A percentile compares a stretch with the other conserved stretches of the same genome.
phyloP scores from a whole-genome alignment of 2,888 invertebrate genomes.

The Drosophila phalerata region DNA sequence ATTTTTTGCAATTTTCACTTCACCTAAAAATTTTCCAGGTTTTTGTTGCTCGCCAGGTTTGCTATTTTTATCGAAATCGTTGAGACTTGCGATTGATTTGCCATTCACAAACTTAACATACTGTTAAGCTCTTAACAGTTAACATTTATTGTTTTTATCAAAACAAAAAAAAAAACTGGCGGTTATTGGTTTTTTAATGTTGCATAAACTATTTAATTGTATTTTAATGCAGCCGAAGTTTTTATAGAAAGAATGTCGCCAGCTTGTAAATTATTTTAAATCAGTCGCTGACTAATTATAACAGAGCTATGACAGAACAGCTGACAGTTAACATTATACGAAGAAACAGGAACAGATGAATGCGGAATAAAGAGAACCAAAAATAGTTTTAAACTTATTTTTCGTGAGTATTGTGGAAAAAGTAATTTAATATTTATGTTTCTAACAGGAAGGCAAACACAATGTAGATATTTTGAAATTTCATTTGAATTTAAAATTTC shows the following conservation, averaged over 20 bases:
- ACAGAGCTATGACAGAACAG: constrained; percentile 17
- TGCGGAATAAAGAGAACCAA: not conserved
- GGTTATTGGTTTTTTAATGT: not conserved
- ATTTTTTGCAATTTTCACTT: constrained; percentile 73
- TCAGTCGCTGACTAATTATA: not conserved
- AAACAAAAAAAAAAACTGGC: not conserved
- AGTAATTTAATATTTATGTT: constrained; percentile 1
- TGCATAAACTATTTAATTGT: not conserved
- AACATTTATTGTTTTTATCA: not conserved
- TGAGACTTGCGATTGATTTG: constrained; percentile 19
- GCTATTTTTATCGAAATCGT: constrained; percentile 32
- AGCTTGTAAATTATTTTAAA: not conserved
- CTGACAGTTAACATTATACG: constrained; percentile 14
- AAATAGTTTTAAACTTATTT: not conserved
- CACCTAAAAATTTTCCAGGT: constrained; percentile 71
- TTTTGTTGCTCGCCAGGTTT: constrained; percentile 64
- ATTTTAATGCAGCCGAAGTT: not conserved
- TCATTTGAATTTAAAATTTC: not conserved
- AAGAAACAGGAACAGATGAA: not conserved
- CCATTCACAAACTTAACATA: constrained; percentile 12
- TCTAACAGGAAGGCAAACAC: not conserved
- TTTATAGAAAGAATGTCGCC: not conserved
- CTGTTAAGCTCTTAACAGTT: constrained; percentile 6
- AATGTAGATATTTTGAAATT: constrained; percentile 2
- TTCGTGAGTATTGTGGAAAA: constrained; percentile 1